Conservation (phyloP, 2,113 vertebrate species). For the Tyrannus savana region DNA sequence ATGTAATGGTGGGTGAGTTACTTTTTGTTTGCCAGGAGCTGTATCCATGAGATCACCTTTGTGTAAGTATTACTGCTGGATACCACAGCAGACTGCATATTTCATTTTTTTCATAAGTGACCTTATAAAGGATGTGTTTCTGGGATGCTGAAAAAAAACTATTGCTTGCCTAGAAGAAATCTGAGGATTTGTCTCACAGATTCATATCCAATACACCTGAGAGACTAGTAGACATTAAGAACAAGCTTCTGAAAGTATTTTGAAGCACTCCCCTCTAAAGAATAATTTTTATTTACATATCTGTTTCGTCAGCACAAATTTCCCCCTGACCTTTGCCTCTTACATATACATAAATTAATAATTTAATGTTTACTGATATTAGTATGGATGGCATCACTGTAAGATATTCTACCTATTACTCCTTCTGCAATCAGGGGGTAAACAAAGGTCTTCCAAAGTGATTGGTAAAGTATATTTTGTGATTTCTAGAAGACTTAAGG, state of each 20-base stretch:
- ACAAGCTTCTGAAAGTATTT: background rate
- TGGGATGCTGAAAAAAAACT: background rate
- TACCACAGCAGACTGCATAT: background rate
- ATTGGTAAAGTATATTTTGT: background rate
- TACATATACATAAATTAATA: background rate
- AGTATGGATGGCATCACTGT: background rate
- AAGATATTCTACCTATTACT: background rate
- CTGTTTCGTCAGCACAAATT: background rate
- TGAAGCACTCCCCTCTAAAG: background rate
- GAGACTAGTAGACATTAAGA: background rate
- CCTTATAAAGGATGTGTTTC: background rate
- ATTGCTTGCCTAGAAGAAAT: background rate
- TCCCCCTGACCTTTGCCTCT: background rate
- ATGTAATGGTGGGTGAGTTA: background rate
- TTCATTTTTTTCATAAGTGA: background rate
- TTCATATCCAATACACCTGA: background rate
- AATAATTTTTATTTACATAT: background rate
- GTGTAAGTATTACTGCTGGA: background rate
- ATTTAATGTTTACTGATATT: background rate
- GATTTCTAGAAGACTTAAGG: background rate
- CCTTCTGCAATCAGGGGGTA: background rate
- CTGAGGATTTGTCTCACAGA: background rate
- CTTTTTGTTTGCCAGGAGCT: background rate
- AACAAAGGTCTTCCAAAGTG: background rate
- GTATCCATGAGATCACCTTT: background rate